A percentile compares a stretch with the other conserved stretches of the same genome.
Conservation (phyloP, 2,797 vertebrate genomes). For the Apogon hyalosoma region DNA sequence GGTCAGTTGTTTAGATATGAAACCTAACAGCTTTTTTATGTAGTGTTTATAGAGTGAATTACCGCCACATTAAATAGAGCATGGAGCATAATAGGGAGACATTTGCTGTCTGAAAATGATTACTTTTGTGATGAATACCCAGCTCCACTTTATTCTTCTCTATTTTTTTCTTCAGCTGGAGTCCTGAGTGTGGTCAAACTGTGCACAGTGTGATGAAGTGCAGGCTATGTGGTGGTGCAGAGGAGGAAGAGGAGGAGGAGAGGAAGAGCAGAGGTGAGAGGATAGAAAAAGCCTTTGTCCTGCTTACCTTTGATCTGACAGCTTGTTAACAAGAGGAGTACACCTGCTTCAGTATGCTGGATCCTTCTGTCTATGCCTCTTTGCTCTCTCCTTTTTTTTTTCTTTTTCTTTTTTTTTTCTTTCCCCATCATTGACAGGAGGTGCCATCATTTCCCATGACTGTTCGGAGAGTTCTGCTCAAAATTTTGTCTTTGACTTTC, state of each 20-base stretch:
- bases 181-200: constrained; percentile 22
- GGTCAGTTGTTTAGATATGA: background rate
- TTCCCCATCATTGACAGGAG: constrained; percentile 2
- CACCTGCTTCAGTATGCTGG: constrained; percentile 25
- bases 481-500: constrained; percentile 4
- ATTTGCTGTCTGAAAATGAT: constrained; percentile 16
- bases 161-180: constrained; percentile 17
- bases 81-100: background rate
- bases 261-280: constrained; percentile 23
- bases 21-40: background rate
- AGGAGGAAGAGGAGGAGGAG: background rate
- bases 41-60: background rate
- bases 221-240: background rate
- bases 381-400: constrained; percentile 10
- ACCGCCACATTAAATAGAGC: background rate
- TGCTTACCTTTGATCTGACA: constrained; percentile 67
- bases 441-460: constrained; percentile 26
- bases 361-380: constrained; percentile 15
- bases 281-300: constrained; percentile 38
- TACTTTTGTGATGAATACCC: constrained; percentile 7
- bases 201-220: constrained; percentile 9
- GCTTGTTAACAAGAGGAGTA: constrained; percentile 58
- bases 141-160: background rate
- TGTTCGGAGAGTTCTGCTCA: constrained; percentile 6
- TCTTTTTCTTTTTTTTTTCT: constrained; percentile 18